Conservation (phyloP, 2,113 vertebrate species). For the Nibea coibor region DNA sequence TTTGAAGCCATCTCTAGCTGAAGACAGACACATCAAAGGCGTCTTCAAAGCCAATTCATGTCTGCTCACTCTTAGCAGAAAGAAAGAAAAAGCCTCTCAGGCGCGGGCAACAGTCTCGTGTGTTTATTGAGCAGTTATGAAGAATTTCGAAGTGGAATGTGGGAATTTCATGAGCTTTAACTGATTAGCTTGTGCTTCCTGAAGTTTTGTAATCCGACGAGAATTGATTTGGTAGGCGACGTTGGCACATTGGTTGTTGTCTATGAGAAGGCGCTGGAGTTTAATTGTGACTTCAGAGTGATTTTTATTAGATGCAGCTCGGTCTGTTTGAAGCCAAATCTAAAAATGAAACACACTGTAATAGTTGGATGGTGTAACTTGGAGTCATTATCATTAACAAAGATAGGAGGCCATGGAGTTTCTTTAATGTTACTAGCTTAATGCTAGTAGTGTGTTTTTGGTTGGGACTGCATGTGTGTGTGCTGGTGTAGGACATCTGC, state of each 20-base stretch:
- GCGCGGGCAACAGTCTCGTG: neutral
- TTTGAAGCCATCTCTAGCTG: slow-evolving; percentile 46
- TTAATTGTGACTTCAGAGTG: neutral
- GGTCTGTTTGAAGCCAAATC: slow-evolving; percentile 28
- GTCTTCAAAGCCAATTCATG: slow-evolving; percentile 27
- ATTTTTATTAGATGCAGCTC: neutral
- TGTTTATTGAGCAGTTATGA: slow-evolving; percentile 9
- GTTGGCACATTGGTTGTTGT: neutral
- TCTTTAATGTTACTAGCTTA: neutral
- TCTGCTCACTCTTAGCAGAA: slow-evolving; percentile 1
- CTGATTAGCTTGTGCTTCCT: slow-evolving; percentile 8
- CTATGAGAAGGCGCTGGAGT: neutral
- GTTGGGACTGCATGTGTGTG: neutral
- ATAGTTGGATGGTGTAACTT: neutral
- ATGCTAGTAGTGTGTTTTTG: slow-evolving; percentile 3
- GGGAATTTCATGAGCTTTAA: slow-evolving; percentile 12
- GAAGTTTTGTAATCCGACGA: neutral
- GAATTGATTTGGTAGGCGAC: neutral
- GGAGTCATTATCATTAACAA: neutral
- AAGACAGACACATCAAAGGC: slow-evolving; percentile 54
- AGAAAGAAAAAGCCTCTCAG: slow-evolving; percentile 7
- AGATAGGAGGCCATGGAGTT: neutral
- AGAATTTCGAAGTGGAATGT: neutral
- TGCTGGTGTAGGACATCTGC: slow-evolving; percentile 19
- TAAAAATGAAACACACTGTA: slow-evolving; percentile 13